Evolutionary conservation across 1,140 invertebrate genomes (phyloP).

Genomic region (Zeugodacus cucurbitae): DNA sequence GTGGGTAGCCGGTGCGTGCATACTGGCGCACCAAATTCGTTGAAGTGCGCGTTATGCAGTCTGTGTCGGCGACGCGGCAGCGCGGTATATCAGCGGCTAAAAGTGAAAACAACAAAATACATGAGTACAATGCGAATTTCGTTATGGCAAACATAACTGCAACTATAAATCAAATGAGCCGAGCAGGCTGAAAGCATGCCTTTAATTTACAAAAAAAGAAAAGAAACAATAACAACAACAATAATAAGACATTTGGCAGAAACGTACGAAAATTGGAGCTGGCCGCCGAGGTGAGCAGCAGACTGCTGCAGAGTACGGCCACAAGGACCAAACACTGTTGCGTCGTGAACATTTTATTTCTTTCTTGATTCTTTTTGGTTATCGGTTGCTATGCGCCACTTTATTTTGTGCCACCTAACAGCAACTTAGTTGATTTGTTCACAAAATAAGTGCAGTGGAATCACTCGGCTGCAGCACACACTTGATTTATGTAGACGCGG

Average conservation of each 20-base stretch:
- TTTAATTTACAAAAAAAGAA: neutral
- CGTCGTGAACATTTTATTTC: neutral
- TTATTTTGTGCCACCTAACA: neutral
- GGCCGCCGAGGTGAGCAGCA: constrained; percentile 47
- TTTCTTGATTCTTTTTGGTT: neutral
- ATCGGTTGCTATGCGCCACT: neutral
- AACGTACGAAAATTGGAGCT: constrained; percentile 58
- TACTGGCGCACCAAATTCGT: constrained; percentile 52
- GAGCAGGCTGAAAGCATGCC: neutral
- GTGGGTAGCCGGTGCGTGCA: constrained; percentile 54
- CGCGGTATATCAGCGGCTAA: constrained; percentile 58
- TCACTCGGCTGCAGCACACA: neutral
- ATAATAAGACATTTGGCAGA: neutral
- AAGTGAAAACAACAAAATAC: neutral
- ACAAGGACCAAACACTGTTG: neutral
- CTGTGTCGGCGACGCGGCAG: constrained; percentile 55
- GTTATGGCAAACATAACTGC: neutral
- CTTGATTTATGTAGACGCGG: neutral
- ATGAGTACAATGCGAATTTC: neutral
- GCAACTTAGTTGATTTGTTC: too few relatives aligned
- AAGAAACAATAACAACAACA: neutral
- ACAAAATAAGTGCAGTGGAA: neutral
- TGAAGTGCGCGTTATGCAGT: constrained; percentile 56
- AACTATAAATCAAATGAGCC: neutral
- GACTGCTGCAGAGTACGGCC: constrained; percentile 37